Conservation (phyloP, 2,113 vertebrate species). For the Gadus macrocephalus region DNA sequence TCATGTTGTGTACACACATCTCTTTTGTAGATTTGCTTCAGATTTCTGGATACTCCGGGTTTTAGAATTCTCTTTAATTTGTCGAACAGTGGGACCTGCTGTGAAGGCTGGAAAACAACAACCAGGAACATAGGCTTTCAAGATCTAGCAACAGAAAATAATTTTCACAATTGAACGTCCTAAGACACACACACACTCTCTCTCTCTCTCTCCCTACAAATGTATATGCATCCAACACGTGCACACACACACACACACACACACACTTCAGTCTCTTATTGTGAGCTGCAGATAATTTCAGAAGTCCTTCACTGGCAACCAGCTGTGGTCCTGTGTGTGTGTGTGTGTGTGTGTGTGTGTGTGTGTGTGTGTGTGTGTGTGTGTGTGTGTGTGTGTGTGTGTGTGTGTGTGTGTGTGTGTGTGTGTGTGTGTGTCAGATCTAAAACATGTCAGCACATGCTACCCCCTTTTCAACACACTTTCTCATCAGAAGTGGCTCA, state of each 20-base stretch:
- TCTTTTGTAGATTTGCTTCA: too few relatives aligned
- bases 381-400: slow-evolving; percentile 25
- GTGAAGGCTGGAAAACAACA: too few relatives aligned
- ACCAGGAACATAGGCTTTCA: too few relatives aligned
- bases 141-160: too few relatives aligned
- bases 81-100: too few relatives aligned
- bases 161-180: too few relatives aligned
- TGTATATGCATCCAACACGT: background rate
- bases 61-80: too few relatives aligned
- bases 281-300: slow-evolving; percentile 34
- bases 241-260: background rate
- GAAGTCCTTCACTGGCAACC: slow-evolving; percentile 48
- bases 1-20: too few relatives aligned
- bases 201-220: background rate
- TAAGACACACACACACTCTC: too few relatives aligned
- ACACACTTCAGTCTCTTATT: slow-evolving; percentile 12
- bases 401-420: slow-evolving; percentile 35
- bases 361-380: slow-evolving; percentile 18
- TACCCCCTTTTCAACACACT: slow-evolving; percentile 55
- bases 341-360: slow-evolving; percentile 15
- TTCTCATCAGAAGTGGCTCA: slow-evolving; percentile 54
- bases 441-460: slow-evolving; percentile 63
- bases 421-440: slow-evolving; percentile 48
- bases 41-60: too few relatives aligned
- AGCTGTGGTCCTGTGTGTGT: slow-evolving; percentile 50